Evolutionary conservation across 2,888 invertebrate genomes (phyloP).

Genomic region (Limnephilus marmoratus): DNA sequence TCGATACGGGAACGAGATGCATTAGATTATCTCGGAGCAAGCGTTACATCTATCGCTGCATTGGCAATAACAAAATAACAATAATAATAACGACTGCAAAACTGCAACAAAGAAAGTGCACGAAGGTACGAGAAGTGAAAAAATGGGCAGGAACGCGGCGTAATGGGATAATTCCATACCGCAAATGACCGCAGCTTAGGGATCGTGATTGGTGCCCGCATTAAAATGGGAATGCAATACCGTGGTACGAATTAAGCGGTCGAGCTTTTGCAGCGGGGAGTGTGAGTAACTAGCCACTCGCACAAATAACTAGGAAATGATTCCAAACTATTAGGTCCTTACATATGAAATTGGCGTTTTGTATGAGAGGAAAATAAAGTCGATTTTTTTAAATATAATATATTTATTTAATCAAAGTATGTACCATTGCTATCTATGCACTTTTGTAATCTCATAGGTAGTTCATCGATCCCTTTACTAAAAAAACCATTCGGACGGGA

Average conservation of each 20-base stretch:
- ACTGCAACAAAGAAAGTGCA: slow-evolving; percentile 53
- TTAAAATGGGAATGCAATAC: slow-evolving; percentile 51
- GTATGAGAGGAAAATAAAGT: too few relatives aligned
- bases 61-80: slow-evolving; percentile 39
- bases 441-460: too few relatives aligned
- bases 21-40: slow-evolving; percentile 53
- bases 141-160: slow-evolving; percentile 39
- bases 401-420: too few relatives aligned
- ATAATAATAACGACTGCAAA: slow-evolving; percentile 28
- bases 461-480: too few relatives aligned
- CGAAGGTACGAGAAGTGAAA: slow-evolving; percentile 45
- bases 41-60: slow-evolving; percentile 60
- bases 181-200: slow-evolving; percentile 57
- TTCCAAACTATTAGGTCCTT: too few relatives aligned
- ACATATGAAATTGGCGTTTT: too few relatives aligned
- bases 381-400: too few relatives aligned
- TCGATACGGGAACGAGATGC: slow-evolving; percentile 49
- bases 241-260: slow-evolving; percentile 48
- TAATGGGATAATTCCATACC: slow-evolving; percentile 61
- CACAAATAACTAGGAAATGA: neutral
- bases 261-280: neutral
- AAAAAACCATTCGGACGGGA: too few relatives aligned
- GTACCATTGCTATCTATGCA: too few relatives aligned
- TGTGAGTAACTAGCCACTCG: neutral
- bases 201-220: slow-evolving; percentile 45